Percentiles rank a stretch among this genome's conserved stretches.
Evolutionary conservation across 2,888 invertebrate genomes (phyloP).

Genomic region (Conomelus anceps): DNA sequence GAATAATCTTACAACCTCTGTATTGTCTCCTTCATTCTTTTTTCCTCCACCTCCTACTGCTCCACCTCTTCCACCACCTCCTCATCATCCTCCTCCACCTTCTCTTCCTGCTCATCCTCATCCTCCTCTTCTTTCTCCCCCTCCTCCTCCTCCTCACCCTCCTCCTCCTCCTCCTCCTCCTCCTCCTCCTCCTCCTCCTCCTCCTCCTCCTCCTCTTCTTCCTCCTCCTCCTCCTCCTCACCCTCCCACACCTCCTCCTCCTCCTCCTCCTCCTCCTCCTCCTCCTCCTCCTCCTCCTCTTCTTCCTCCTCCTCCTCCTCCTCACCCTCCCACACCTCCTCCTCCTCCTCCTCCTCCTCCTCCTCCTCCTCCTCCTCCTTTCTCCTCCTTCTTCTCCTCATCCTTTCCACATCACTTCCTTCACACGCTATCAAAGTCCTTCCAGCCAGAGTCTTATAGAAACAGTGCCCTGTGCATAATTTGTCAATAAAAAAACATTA

Average conservation of each 20-base stretch:
- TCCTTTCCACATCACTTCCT: background rate
- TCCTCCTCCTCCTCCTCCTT: background rate
- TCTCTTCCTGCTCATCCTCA: background rate
- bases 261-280: background rate
- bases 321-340: background rate
- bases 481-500: no score
- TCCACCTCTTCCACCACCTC: background rate
- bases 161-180: no score
- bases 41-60: background rate
- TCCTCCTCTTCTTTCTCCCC: background rate
- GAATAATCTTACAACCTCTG: background rate
- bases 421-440: no score
- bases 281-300: background rate
- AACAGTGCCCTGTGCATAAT: no score
- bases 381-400: background rate
- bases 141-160: no score
- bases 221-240: background rate
- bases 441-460: no score
- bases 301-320: background rate
- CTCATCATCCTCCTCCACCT: background rate
- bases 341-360: background rate
- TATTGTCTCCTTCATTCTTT: background rate
- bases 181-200: background rate
- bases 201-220: background rate
- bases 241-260: background rate